Evolutionary conservation across 2,797 vertebrate genomes (phyloP).

Genomic region (Cossypha heuglini): DNA sequence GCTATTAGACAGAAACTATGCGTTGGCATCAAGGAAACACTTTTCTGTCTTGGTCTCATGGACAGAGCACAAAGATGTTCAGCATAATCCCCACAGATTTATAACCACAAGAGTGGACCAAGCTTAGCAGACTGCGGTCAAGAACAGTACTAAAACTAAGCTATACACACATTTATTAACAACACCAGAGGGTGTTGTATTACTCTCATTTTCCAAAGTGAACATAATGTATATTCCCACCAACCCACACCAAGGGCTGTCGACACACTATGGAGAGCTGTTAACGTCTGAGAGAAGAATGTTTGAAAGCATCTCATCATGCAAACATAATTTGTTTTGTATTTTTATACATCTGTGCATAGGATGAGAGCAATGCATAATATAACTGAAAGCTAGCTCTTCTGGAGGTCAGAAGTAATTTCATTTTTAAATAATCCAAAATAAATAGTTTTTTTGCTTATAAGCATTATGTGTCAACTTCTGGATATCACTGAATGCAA

Average conservation of each 20-base stretch:
- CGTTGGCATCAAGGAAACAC: slow-evolving; percentile 46
- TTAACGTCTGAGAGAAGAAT: not conserved
- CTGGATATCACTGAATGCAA: not conserved
- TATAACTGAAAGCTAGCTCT: not conserved
- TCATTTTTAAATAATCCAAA: slow-evolving; percentile 14
- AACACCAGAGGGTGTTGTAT: slow-evolving; percentile 20
- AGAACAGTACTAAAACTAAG: slow-evolving; percentile 42
- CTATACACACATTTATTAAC: slow-evolving; percentile 38
- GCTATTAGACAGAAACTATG: slow-evolving; percentile 64
- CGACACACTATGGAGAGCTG: not conserved
- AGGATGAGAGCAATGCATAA: not conserved
- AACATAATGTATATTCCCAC: slow-evolving; percentile 7
- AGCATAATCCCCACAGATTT: slow-evolving; percentile 59
- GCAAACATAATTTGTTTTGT: not conserved
- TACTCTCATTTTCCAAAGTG: slow-evolving; percentile 29
- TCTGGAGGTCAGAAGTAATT: not conserved
- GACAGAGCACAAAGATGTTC: slow-evolving; percentile 60
- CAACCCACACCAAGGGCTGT: not conserved
- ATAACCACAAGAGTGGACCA: slow-evolving; percentile 24
- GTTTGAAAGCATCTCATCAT: not conserved
- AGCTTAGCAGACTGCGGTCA: slow-evolving; percentile 26
- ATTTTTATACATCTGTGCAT: not conserved
- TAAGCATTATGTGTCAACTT: not conserved
- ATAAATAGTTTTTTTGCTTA: slow-evolving; percentile 4
- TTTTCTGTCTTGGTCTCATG: slow-evolving; percentile 58